Evolutionary conservation across 2,113 vertebrate genomes (phyloP).

Genomic region (Gopherus flavomarginatus): DNA sequence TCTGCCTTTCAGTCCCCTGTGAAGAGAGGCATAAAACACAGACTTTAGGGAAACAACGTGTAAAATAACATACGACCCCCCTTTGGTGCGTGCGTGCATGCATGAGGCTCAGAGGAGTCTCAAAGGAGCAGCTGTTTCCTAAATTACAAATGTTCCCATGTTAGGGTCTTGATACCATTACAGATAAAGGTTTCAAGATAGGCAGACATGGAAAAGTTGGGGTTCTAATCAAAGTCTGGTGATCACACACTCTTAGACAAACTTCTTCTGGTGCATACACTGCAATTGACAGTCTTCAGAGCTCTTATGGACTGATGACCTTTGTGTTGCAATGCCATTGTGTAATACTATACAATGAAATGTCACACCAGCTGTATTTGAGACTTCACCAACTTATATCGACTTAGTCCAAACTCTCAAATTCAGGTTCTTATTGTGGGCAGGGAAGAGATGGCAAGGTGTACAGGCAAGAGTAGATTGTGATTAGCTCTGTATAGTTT

Average conservation of each 20-base stretch:
- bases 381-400: neutral
- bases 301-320: neutral
- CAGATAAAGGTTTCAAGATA: neutral
- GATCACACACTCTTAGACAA: neutral
- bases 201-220: neutral
- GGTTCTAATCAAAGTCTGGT: neutral
- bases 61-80: neutral
- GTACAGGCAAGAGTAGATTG: neutral
- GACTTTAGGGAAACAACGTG: neutral
- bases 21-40: neutral
- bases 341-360: rapidly evolving
- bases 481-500: neutral
- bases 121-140: neutral
- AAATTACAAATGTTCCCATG: neutral
- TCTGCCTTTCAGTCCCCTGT: neutral
- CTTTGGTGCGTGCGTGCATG: neutral
- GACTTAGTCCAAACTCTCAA: neutral
- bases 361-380: neutral
- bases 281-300: rapidly evolving
- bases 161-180: neutral
- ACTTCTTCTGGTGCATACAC: rapidly evolving
- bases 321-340: rapidly evolving
- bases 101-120: neutral
- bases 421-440: neutral
- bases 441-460: neutral